Evolutionary conservation across 2,113 vertebrate species (phyloP).

Genomic region (Pelmatolapia mariae): DNA sequence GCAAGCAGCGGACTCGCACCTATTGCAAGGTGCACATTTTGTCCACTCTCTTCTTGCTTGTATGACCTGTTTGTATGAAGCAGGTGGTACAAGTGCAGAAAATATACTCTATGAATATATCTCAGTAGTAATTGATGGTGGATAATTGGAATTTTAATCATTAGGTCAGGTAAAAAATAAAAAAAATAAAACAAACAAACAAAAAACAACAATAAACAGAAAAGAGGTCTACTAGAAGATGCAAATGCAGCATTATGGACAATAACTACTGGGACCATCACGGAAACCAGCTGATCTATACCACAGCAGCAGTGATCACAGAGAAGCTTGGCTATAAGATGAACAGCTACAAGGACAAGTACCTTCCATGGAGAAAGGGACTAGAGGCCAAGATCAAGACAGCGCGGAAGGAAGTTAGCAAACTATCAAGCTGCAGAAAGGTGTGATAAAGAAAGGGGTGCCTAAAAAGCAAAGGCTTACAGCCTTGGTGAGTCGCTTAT

Average conservation of each 20-base stretch:
- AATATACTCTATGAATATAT: neutral
- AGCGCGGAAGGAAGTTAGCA: neutral
- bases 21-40: neutral
- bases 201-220: neutral
- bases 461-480: neutral
- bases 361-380: neutral
- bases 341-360: neutral
- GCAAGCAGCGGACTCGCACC: neutral
- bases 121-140: neutral
- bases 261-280: neutral
- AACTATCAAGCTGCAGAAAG: neutral
- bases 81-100: neutral
- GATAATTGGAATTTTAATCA: neutral
- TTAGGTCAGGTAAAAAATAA: neutral
- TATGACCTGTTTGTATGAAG: neutral
- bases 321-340: neutral
- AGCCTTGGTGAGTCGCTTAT: neutral
- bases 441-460: neutral
- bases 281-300: neutral
- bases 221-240: neutral
- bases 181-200: neutral
- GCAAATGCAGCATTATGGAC: neutral
- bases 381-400: neutral
- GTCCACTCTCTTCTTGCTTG: neutral
- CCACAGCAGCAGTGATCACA: neutral